Evolutionary conservation across 2,113 vertebrate species (phyloP).

Genomic region (Ariopsis seemanni): DNA sequence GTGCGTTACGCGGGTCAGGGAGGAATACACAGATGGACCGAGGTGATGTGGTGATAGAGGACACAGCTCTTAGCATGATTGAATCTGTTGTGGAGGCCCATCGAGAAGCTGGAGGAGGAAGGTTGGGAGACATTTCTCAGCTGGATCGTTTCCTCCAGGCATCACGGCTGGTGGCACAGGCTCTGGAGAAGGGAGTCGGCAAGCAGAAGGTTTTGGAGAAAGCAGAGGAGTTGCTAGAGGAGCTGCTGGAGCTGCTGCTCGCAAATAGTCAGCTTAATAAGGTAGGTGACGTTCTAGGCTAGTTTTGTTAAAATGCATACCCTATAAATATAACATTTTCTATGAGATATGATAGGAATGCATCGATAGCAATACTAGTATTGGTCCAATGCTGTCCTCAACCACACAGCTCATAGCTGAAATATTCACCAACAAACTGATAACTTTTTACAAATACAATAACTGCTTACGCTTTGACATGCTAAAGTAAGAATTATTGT

Average conservation of each 20-base stretch:
- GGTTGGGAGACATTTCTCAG: slow-evolving; percentile 60
- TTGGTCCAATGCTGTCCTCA: neutral
- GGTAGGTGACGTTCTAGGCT: slow-evolving; percentile 70
- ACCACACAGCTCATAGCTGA: neutral
- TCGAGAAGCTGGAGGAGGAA: slow-evolving; percentile 59
- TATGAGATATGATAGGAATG: neutral
- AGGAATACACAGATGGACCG: slow-evolving; percentile 61
- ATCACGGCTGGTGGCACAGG: slow-evolving; percentile 64
- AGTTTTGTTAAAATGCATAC: too few species aligned
- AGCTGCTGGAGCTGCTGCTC: slow-evolving; percentile 76
- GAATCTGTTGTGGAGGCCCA: slow-evolving; percentile 74
- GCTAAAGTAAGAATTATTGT: neutral
- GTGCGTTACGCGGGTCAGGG: slow-evolving; percentile 70
- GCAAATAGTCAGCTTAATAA: slow-evolving; percentile 64
- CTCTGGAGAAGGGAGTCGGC: slow-evolving; percentile 68
- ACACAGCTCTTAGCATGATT: slow-evolving; percentile 79
- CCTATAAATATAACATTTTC: neutral
- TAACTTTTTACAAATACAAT: neutral
- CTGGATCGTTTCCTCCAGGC: slow-evolving; percentile 69
- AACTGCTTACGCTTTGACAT: too few species aligned
- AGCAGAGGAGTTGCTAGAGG: slow-evolving; percentile 77
- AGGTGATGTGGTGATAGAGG: slow-evolving; percentile 66
- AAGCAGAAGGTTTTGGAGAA: slow-evolving; percentile 67
- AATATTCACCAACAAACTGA: neutral
- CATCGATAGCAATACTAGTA: neutral